Conservation (phyloP, 2,888 invertebrate species). For the Limnephilus rhombicus region DNA sequence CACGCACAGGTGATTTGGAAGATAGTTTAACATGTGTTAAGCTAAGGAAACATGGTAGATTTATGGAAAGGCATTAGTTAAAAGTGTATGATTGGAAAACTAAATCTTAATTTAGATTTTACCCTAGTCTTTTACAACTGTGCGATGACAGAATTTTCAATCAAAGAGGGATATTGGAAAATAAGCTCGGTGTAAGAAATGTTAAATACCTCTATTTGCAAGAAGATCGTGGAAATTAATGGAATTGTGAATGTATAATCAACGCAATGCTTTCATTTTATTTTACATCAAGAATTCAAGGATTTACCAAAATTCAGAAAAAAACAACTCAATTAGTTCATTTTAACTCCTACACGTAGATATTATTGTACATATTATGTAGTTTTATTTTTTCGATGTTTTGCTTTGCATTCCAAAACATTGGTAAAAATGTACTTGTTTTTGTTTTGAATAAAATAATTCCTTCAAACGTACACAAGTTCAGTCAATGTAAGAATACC, state of each 20-base stretch:
- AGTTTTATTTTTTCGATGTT: no score
- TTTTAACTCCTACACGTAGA: no score
- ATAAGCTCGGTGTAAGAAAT: not conserved
- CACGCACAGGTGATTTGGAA: slow-evolving; percentile 5
- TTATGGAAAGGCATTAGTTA: not conserved
- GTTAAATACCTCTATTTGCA: not conserved
- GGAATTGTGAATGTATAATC: not conserved
- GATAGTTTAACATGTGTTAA: slow-evolving; percentile 2
- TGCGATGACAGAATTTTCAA: not conserved
- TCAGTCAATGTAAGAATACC: no score
- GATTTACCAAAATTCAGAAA: no score
- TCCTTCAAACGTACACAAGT: no score
- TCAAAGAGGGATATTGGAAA: not conserved
- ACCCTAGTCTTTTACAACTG: not conserved
- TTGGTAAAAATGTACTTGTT: no score
- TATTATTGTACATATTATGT: no score
- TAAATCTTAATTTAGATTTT: not conserved
- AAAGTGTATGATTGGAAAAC: not conserved
- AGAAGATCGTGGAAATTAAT: not conserved
- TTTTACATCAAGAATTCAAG: no score
- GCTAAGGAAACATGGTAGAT: not conserved
- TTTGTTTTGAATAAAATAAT: no score
- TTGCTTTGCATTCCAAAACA: no score
- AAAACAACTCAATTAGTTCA: no score
- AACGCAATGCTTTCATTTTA: no score